Base-by-base conservation (phyloP, 37 sponge, comb jelly and placozoan species). In the Haliclona indistincta region DNA sequence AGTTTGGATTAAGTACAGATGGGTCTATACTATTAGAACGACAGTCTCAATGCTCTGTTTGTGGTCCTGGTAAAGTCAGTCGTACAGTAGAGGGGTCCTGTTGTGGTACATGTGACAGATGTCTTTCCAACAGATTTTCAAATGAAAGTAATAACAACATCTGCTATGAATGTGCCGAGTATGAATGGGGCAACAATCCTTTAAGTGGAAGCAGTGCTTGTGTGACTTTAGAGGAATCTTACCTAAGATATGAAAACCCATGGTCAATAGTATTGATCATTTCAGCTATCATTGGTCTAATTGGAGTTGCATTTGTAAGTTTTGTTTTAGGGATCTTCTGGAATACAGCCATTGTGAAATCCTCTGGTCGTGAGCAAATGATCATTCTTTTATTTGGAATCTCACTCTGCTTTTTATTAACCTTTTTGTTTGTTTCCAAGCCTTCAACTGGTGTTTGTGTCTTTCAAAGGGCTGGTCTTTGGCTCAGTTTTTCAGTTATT, bases 291-390 rank as follows among this genome's bases (percentile, higher is more conserved):
- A 23, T 88, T 30, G 85, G 84, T 0, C 47, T 87, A 11, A 38
- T 81, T 42, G 52, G 23, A 10, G 78, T 88, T 1, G 77, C 32
- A 3, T 30, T 76, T 1, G 70, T 79, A 0, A 33, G 15, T 17
- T 33, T 76, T 17, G 69, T 78, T 7, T 88, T 81, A 30, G 64
- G 30, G 13, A 53, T 64, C 35, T 74, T 54, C 66, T 84, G 81
- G 79, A 84, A 75, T 15, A 84, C 88, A 3, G 67, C 93, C 4
- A 70, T 93, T 15, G 82, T 93, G 34, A 88, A 87, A 49, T 88
- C 93, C 25, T 93, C 93, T 33, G 88, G 93, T 25, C 60, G 93
- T 3, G 93, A 93, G 64, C 93, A 87, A 44, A 83, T 88, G 74
- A 55, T 68, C 6, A 41, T 84, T 1, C 38, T 93, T 0, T 78